Base-by-base conservation (phyloP, 2,797 vertebrate genomes). In the Myotis pilosus region DNA sequence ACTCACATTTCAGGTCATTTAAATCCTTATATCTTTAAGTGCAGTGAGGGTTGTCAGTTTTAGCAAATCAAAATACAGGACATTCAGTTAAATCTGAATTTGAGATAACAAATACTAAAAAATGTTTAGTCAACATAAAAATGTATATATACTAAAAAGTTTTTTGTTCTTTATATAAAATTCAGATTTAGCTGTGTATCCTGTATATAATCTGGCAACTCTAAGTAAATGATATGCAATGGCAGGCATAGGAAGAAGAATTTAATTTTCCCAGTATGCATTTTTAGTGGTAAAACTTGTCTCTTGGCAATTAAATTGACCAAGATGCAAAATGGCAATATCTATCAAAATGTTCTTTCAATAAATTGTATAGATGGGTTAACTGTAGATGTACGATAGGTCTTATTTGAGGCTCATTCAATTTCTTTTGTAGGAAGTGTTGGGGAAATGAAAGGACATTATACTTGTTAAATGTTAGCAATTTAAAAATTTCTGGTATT, bases 1-100 rank as follows among this genome's bases (percentile, higher is more conserved):
- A 6, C 75, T 96, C 94, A 53, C 3, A 83, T 94, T 57, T 88
- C 38, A 78, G 28, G 66, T 83, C 81, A 72, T 66, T 2, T 75
- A 81, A 85, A 51, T 3, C 1, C 38, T 94, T 92, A 69, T 75
- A 57, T 74, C 38, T 94, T 87, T 55, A 47, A 81, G 7, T 9
- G 49, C 6, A 84, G 30, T 89, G 16, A 68, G 23, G 19, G 1
- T 60, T 33, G 16, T 15, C 41, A 23, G 30, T 72, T 87, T 92
- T 72, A 60, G 30, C 20, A 60, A 88, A 60, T 53, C 44, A 92
- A 85, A 90, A 57, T 78, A 28, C 2, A 76, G 12, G 22, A 85
- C 5, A 23, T 9, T 38, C 6, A n/a, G 64, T 89, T 25, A 87
- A 90, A 81, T 68, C 82, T 83, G 23, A 82, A 69, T 92, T 94